phyloP scores from a whole-genome alignment of 2,797 vertebrate species.

The Allobates femoralis region DNA sequence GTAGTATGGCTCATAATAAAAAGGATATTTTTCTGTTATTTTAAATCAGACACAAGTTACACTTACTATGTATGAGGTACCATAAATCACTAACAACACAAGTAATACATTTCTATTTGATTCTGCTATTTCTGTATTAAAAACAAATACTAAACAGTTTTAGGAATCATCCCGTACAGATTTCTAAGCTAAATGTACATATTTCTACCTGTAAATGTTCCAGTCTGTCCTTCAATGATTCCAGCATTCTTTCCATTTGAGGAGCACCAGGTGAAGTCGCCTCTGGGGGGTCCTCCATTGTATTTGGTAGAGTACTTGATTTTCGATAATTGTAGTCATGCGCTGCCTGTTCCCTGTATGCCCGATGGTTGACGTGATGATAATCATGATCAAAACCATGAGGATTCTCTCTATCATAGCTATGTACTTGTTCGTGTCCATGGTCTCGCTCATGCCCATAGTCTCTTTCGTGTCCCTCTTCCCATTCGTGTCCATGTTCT shows the following conservation, averaged over 20 bases:
- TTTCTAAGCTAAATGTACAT: background rate
- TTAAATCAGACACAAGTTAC: too few relatives aligned
- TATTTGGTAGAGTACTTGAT: constrained; percentile 57
- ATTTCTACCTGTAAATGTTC: constrained; percentile 80
- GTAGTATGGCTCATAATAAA: too few relatives aligned
- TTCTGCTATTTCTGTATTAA: background rate
- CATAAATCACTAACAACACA: too few relatives aligned
- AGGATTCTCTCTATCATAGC: constrained; percentile 45
- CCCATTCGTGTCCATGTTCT: constrained; percentile 62
- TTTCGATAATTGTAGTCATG: constrained; percentile 60
- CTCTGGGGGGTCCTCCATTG: constrained; percentile 67
- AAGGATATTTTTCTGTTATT: too few relatives aligned
- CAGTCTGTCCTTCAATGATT: constrained; percentile 81
- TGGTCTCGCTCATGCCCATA: constrained; percentile 53
- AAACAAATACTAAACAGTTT: background rate
- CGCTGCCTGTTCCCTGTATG: constrained; percentile 46
- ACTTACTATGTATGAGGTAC: too few relatives aligned
- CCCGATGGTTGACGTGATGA: constrained; percentile 71
- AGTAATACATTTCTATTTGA: background rate
- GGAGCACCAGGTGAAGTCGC: constrained; percentile 71
- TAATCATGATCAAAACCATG: constrained; percentile 68
- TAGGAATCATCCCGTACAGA: background rate
- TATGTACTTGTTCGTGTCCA: constrained; percentile 58
- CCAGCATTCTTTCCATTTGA: constrained; percentile 81
- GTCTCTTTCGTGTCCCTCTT: constrained; percentile 65